Evolutionary conservation across 64 coral and sea anemone genomes (phyloP).

Genomic region (Anthopleura sola): DNA sequence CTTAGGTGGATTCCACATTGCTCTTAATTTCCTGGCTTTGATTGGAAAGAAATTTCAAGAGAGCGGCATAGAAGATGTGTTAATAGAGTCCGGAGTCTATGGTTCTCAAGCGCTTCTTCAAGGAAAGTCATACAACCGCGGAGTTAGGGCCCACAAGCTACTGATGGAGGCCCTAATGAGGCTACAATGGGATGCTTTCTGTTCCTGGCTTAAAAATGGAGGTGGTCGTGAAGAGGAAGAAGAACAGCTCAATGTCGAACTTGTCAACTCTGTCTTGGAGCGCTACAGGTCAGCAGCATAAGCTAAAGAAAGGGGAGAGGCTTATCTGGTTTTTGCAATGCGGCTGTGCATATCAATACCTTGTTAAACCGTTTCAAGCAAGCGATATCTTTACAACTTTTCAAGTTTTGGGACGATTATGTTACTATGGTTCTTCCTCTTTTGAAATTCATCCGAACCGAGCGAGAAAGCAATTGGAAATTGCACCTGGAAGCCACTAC

Average conservation of each 20-base stretch:
- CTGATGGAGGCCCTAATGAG: constrained; percentile 38
- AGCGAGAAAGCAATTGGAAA: constrained; percentile 1
- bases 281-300: constrained; percentile 8
- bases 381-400: background rate
- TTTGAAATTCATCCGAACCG: background rate
- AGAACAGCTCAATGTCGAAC: background rate
- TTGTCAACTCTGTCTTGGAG: constrained; percentile 3
- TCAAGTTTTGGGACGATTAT: constrained; percentile 32
- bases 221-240: background rate
- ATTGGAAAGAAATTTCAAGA: constrained; percentile 27
- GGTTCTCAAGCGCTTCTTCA: background rate
- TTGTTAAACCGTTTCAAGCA: constrained; percentile 5
- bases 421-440: constrained; percentile 11
- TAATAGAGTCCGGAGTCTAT: constrained; percentile 22
- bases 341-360: background rate
- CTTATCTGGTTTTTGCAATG: constrained; percentile 27
- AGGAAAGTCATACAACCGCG: constrained; percentile 15
- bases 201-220: background rate
- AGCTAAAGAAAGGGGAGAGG: constrained; percentile 22
- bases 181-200: constrained; percentile 23
- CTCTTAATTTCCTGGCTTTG: constrained; percentile 25
- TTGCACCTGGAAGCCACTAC: background rate
- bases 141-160: constrained; percentile 28
- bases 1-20: constrained; percentile 36
- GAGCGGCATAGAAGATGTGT: constrained; percentile 21